These are phyloP conservation scores for Drosophila histrio DNA, from an alignment of 2,888 invertebrate species.

Conservation along the genomic window DNA sequence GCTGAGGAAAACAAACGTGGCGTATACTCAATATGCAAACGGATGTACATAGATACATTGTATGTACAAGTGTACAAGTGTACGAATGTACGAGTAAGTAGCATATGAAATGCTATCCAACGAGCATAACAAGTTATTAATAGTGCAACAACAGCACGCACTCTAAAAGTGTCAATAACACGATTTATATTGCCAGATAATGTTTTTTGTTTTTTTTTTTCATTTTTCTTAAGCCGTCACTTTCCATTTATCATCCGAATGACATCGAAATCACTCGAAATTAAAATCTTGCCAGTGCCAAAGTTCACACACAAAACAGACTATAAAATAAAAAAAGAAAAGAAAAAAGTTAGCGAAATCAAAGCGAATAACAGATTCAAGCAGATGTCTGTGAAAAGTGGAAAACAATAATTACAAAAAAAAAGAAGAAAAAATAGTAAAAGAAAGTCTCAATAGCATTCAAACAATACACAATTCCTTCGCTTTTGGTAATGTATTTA, in stretches of 20 bases:
- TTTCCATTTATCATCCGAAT: slow-evolving; percentile 48
- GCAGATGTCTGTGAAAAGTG: slow-evolving; percentile 23
- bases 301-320: slow-evolving; percentile 47
- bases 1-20: slow-evolving; percentile 42
- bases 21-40: slow-evolving; percentile 53
- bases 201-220: slow-evolving; percentile 21
- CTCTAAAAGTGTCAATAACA: slow-evolving; percentile 53
- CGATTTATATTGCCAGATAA: slow-evolving; percentile 36
- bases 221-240: slow-evolving; percentile 29
- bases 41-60: slow-evolving; percentile 31
- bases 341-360: slow-evolving; percentile 37
- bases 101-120: slow-evolving; percentile 37
- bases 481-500: slow-evolving; percentile 1
- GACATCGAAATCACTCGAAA: slow-evolving; percentile 48
- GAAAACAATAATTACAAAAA: slow-evolving; percentile 47
- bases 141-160: slow-evolving; percentile 36
- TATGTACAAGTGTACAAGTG: neutral
- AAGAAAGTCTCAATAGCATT: slow-evolving; percentile 34
- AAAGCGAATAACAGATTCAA: slow-evolving; percentile 10
- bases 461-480: neutral
- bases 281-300: slow-evolving; percentile 46
- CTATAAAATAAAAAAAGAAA: slow-evolving; percentile 4
- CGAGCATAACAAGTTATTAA: slow-evolving; percentile 57
- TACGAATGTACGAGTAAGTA: neutral
- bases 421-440: slow-evolving; percentile 18